Percentiles rank a stretch among this genome's conserved stretches.
Conservation (phyloP, 2,888 invertebrate species). For the Dorcus hopei region DNA sequence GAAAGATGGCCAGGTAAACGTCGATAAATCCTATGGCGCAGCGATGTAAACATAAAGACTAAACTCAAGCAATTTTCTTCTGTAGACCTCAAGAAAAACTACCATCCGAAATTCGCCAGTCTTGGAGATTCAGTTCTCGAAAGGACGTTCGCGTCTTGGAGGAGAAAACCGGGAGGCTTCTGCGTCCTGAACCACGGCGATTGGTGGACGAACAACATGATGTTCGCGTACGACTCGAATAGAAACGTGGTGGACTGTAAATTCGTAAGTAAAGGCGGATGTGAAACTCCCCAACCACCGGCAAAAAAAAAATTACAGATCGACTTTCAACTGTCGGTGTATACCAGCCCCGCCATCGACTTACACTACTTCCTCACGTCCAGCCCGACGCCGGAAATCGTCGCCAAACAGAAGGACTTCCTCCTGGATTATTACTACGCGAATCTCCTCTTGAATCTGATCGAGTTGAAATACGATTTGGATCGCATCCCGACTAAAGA, state of each 20-base stretch:
- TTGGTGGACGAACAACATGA: conserved; percentile 54
- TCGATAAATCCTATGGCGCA: background rate
- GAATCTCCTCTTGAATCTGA: conserved; percentile 29
- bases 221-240: conserved; percentile 49
- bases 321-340: conserved; percentile 47
- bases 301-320: conserved; percentile 39
- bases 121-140: conserved; percentile 34
- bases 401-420: conserved; percentile 31
- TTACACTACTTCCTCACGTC: conserved; percentile 47
- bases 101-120: conserved; percentile 44
- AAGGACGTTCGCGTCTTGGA: conserved; percentile 29
- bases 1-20: conserved; percentile 45
- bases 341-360: conserved; percentile 46
- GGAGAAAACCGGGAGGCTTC: conserved; percentile 37
- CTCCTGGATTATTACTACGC: conserved; percentile 36
- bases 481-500: conserved; percentile 34
- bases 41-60: too few relatives aligned
- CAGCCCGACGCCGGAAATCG: conserved; percentile 35
- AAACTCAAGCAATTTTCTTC: too few relatives aligned
- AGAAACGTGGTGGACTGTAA: conserved; percentile 43
- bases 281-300: too few relatives aligned
- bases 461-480: conserved; percentile 32
- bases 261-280: conserved; percentile 41
- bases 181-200: conserved; percentile 55
- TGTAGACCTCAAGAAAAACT: conserved; percentile 43